Base-by-base conservation (phyloP, 2,888 invertebrate species). In the Clivina fossor region DNA sequence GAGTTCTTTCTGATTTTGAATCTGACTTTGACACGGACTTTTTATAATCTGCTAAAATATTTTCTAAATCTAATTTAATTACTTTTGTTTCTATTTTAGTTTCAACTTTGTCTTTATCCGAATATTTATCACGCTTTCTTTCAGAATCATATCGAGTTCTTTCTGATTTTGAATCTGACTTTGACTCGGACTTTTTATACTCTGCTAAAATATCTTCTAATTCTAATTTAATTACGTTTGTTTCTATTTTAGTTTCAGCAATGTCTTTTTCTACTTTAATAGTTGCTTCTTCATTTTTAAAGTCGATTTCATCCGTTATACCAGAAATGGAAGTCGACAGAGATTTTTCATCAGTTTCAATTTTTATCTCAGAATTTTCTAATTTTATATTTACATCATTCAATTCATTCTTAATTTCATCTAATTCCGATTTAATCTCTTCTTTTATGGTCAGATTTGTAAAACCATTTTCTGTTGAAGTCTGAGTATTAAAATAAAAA, bases 141-240 rank as follows among this genome's bases (percentile, higher is more conserved):
- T 62, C 61, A 26, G 58, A 59, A 46, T 63, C 61, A 44, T 61
- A 60, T 56, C 57, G 56, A 46, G 9, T 20, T 53, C 33, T 30
- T n/a, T 32, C 46, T n/a, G 41, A 46, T 47, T n/a, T 38, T 48
- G 3, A 26, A 15, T 43, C 55, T 57, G 18, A 57, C 55, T 53
- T 55, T 57, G 9, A 58, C 46, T 64, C 63, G 41, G 62, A 56
- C 37, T 51, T 60, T 11, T 61, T 62, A 30, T 62, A 60, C 33
- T 61, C 63, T 32, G 66, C 62, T 56, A 57, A 37, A 32, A 49
- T 30, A 32, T 40, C 35, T 35, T 58, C 35, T 48, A 41, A 4
- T 30, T 54, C 11, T 50, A 61, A 33, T 43, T 41, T 16, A n/a
- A n/a, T n/a, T 1, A 26, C 15, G 16, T 5, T 16, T 15, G 13